A percentile compares a stretch with the other conserved stretches of the same genome.
These are phyloP conservation scores for Drosophila tripunctata DNA, from an alignment of 2,888 invertebrate genomes.

Conservation along the genomic window DNA sequence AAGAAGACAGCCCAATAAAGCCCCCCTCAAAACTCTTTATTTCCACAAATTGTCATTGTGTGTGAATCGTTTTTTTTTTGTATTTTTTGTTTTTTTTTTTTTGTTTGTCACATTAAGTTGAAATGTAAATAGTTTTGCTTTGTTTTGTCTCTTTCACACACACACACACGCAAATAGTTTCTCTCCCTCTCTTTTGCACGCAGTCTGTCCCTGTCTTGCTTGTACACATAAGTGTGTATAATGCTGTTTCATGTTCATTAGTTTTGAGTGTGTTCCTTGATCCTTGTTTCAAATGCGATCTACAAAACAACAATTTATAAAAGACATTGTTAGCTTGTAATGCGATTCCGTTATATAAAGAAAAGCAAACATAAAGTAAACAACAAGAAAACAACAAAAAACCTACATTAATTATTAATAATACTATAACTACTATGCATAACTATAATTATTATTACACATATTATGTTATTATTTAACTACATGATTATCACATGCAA, in stretches of 20 bases:
- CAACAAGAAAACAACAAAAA: conserved; percentile 16
- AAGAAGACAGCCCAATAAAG: neutral
- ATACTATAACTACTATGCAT: conserved; percentile 31
- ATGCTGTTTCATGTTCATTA: conserved; percentile 1
- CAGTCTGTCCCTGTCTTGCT: neutral
- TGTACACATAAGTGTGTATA: too few relatives aligned
- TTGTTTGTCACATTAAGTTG: too few relatives aligned
- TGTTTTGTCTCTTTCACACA: too few relatives aligned
- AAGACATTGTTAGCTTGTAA: conserved; percentile 74
- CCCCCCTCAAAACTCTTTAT: too few relatives aligned
- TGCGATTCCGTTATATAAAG: conserved; percentile 54
- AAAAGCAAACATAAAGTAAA: conserved; percentile 4
- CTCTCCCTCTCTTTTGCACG: neutral
- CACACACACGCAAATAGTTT: too few relatives aligned
- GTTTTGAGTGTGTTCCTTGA: conserved; percentile 3
- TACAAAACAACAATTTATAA: conserved; percentile 63
- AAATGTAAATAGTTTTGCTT: too few relatives aligned
- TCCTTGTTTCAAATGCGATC: conserved; percentile 18
- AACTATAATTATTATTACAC: conserved; percentile 25
- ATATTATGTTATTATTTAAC: conserved; percentile 32
- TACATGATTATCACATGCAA: conserved; percentile 47
- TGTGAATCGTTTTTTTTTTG: too few relatives aligned
- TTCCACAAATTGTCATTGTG: too few relatives aligned
- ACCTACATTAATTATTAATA: conserved; percentile 29
- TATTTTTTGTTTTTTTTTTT: too few relatives aligned